Evolutionary conservation across 2,797 vertebrate genomes (phyloP), one percentile per base, ranked within the genome.

Genomic region (Phrynocephalus guinanensis): DNA sequence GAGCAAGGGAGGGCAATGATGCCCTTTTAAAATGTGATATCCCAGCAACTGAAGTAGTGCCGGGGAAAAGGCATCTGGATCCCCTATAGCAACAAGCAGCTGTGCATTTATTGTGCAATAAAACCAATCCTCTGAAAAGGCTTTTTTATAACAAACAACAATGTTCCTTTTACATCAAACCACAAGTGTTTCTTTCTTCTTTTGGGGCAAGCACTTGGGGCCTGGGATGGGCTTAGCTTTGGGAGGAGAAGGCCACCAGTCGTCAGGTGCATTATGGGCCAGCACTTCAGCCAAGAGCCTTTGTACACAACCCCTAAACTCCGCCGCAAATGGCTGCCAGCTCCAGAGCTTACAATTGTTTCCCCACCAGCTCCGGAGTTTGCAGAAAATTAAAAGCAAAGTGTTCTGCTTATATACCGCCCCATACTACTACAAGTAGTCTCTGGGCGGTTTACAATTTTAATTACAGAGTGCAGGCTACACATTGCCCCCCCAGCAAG

Each of bases 81-180:
- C 38, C 71, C 70, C 56, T 82, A 24, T 30, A 56, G 48, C 73
- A 70, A 56, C n/a, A 13, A 78, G 63, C 80, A 78, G 16, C 48
- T 83, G 81, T 60, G 28, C 15, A 77, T 82, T 82, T 77, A 83
- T 82, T 77, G 63, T 44, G 66, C 20, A 26, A 66, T 63, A 80
- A 60, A 63, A 71, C n/a, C 1, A 2, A 63, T 48, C 50, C 0
- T 86, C 78, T 86, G 77, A 38, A 72, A 86, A 52, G 22, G 6
- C 26, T 80, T 72, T 86, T 66, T 60, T 33, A 33, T 73, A 52
- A 56, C 3, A 66, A 60, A 80, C 28, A 81, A 52, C 24, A 68
- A 73, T 30, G 56, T 48, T 30, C 73, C 15, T 56, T 83, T 82
- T 82, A 75, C 24, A 50, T 60, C 28, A 24, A 66, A 20, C 33